Evolutionary conservation across 2,797 vertebrate genomes (phyloP).

Genomic region (Lepidocolaptes lacrymiger): DNA sequence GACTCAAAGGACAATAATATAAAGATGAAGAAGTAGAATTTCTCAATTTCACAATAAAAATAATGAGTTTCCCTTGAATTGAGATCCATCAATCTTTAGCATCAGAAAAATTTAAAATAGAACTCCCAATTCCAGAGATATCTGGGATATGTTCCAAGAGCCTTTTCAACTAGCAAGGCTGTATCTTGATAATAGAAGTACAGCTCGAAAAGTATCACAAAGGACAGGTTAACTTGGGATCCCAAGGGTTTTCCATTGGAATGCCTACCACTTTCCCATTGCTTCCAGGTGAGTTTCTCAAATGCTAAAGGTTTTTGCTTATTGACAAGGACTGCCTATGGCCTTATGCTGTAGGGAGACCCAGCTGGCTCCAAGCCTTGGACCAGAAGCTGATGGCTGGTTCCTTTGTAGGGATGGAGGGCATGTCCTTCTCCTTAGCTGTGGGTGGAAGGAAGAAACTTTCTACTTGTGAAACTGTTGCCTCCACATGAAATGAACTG

Average conservation of each 20-base stretch:
- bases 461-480: not conserved
- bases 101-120: not conserved
- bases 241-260: not conserved
- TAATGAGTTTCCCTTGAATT: not conserved
- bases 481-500: not conserved
- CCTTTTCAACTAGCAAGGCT: not conserved
- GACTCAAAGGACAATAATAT: not conserved
- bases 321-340: not conserved
- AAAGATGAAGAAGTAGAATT: not conserved
- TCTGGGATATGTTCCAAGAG: not conserved
- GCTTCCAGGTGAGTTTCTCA: not conserved
- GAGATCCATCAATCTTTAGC: not conserved
- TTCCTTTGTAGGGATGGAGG: not conserved
- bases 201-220: not conserved
- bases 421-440: not conserved
- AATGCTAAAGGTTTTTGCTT: not conserved
- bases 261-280: not conserved
- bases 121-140: not conserved
- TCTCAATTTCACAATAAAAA: not conserved
- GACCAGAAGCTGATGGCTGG: fast-evolving
- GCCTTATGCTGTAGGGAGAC: fast-evolving
- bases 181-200: not conserved
- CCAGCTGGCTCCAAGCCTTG: not conserved
- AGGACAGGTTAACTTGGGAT: not conserved
- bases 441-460: not conserved